Base-by-base conservation (phyloP, 1,140 invertebrate genomes). In the Pteromalus puparum region DNA sequence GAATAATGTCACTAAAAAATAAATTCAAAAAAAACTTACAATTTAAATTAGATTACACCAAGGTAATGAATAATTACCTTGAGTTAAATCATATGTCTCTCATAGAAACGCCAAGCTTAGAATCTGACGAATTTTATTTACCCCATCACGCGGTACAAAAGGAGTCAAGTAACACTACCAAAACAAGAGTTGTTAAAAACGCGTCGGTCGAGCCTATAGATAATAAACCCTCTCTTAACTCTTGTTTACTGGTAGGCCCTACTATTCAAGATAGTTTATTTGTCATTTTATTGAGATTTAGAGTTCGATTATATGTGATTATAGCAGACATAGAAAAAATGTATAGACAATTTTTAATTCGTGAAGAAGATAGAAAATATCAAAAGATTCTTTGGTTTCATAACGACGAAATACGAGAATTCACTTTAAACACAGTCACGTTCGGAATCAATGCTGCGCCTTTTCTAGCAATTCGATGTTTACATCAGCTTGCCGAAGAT, bases 371-470 rank as follows among this genome's bases (percentile, higher is more conserved):
- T 34, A n/a, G 70, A 26, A 72, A 72, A 26, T 72, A 28, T 4
- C 28, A 28, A 72, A 72, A 30, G 26, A 26, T 72, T 30, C 15
- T 72, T 28, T 72, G 70, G 70, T 72, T 30, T 26, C 5, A 12
- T 15, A 30, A 18, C 7, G 70, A 30, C 5, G 28, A 72, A 28
- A 72, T 72, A 30, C 24, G 13, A 5, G 28, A 30, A 12, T 30
- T 13, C 26, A 30, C 15, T 13, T 30, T 81, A 28, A 87, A 87
- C 26, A 90, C 88, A 13, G 85, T 90, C 7, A 90, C 86, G 21
- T 89, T 89, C 75, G 88, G 88, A 9, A 86, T 85, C 21, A 72
- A 82, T 30, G 38, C 67, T 65, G 85, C 86, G 13, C 10, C 79
- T 5, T 87, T 67, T 83, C 74, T 89, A 15, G 34, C 79, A 21